Percentiles rank a stretch among this genome's conserved stretches.
phyloP scores from a whole-genome alignment of 2,888 invertebrate species.

The Hypsopygia costalis region DNA sequence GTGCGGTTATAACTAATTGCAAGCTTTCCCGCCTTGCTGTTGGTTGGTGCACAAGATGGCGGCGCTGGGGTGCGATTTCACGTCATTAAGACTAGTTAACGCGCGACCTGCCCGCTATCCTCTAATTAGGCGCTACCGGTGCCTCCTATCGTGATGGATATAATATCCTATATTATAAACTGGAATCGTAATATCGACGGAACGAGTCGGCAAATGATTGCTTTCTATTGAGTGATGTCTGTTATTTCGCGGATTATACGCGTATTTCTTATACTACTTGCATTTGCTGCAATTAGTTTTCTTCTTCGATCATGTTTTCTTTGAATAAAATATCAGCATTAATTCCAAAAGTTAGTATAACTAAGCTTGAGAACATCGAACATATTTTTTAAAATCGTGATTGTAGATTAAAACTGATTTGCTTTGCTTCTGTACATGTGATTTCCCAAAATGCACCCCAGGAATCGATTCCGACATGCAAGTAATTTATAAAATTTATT shows the following conservation, averaged over 20 bases:
- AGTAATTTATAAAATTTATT: no score
- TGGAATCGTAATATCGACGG: slow-evolving; percentile 35
- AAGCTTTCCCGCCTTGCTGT: slow-evolving; percentile 56
- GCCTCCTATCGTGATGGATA: slow-evolving; percentile 48
- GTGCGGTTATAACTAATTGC: slow-evolving; percentile 36
- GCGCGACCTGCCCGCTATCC: slow-evolving; percentile 61
- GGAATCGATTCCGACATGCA: no score
- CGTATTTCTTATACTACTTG: slow-evolving; percentile 2
- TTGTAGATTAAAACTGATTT: no score
- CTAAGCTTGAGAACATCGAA: no score
- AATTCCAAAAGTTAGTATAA: no score
- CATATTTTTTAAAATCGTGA: no score
- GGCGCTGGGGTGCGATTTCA: slow-evolving; percentile 50
- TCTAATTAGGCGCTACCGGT: slow-evolving; percentile 65
- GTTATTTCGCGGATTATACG: slow-evolving; percentile 1
- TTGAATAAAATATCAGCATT: background rate
- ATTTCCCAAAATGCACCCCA: no score
- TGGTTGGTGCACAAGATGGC: slow-evolving; percentile 53
- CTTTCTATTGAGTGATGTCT: slow-evolving; percentile 6
- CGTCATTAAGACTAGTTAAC: slow-evolving; percentile 74
- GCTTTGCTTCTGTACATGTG: no score
- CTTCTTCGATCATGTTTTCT: no score
- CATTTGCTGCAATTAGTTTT: background rate
- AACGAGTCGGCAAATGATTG: slow-evolving; percentile 13
- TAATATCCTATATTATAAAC: slow-evolving; percentile 67